Evolutionary conservation across 2,797 vertebrate species (phyloP), one percentile per base, ranked within the genome.

Genomic region (Choloepus didactylus): DNA sequence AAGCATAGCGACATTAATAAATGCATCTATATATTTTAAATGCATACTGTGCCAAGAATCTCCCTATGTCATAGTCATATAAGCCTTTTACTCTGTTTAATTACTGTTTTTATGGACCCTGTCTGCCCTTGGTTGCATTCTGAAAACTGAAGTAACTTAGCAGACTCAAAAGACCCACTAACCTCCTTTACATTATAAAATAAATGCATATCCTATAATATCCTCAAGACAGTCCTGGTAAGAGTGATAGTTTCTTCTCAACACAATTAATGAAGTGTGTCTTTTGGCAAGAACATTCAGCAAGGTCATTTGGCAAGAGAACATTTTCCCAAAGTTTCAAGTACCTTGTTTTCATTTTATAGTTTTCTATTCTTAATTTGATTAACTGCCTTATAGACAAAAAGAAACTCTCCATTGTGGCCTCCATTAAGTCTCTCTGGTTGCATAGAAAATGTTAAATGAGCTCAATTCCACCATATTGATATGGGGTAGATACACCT

Each of bases 181-280:
- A 67, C 25, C 3, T 81, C 38, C 38, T 25, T 46, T 31, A 72
- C 7, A 62, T 10, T 51, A 12, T 56, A 31, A 91, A 73, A 27
- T 11, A 62, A 4, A 29, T 56, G 18, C 19, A 56, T 56, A 19
- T 56, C 18, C 54, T 89, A 72, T 87, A 95, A 82, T 82, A 77
- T 73, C 27, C 56, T 93, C 76, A 88, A 73, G 73, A 69, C n/a
- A 51, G 38, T 89, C 27, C 64, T 93, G 82, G 75, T 79, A 96
- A 86, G 62, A 59, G 15, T 69, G 89, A 62, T 82, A 82, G 87
- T 77, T 86, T 83, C 44, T 93, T 85, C 70, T 88, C 69, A 59
- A 59, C 27, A 88, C 81, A 93, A 67, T 93, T 93, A 95, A 96
- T 75, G 23, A 95, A 93, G 75, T 64, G 8, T n/a, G 14, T 69